Percentiles rank a stretch among this genome's conserved stretches.
Evolutionary conservation across 2,888 invertebrate genomes (phyloP).

Genomic region (Artemia sp.): DNA sequence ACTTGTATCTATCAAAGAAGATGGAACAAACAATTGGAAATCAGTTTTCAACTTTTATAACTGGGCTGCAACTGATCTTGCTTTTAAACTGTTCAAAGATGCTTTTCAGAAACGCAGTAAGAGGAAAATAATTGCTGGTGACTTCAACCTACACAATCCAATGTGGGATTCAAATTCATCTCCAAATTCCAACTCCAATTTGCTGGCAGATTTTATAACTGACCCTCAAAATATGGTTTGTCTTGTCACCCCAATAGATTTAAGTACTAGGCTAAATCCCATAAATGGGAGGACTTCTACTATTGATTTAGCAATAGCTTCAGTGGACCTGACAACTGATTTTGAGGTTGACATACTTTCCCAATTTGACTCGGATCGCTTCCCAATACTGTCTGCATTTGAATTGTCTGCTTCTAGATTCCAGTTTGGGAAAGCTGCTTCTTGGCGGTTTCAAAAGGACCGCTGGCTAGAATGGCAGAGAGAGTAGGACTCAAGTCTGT

Average conservation of each 20-base stretch:
- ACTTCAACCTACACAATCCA: constrained; percentile 11
- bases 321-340: neutral
- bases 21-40: neutral
- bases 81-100: neutral
- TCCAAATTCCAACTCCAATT: neutral
- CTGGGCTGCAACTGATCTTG: constrained; percentile 1
- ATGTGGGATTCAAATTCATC: neutral
- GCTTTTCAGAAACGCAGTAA: neutral
- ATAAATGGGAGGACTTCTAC: neutral
- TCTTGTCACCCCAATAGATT: neutral
- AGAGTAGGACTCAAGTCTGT: neutral
- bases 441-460: neutral
- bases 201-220: constrained; percentile 1
- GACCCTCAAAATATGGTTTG: neutral
- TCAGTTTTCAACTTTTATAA: constrained; percentile 3
- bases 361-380: neutral
- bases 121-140: neutral
- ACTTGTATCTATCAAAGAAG: neutral
- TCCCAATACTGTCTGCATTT: neutral
- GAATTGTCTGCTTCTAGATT: neutral
- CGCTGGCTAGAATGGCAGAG: neutral
- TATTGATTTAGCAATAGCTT: neutral
- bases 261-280: neutral
- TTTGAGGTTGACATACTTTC: neutral
- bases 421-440: neutral